Conservation (phyloP, 53 echinoderm and acorn worm species). For the Glandiceps talaboti region DNA sequence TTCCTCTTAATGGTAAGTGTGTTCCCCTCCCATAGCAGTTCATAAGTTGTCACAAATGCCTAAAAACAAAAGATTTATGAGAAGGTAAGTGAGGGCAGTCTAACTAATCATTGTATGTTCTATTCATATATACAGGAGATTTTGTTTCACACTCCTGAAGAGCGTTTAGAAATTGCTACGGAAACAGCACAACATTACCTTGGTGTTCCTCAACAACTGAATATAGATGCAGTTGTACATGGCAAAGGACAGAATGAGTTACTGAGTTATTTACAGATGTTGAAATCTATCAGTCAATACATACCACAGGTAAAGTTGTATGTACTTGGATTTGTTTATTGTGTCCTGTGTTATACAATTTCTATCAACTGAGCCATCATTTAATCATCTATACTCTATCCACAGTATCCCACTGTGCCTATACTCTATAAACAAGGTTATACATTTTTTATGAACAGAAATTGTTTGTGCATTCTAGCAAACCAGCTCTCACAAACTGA, state of each 20-base stretch:
- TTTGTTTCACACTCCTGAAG: constrained; percentile 12
- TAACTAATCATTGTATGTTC: too few species aligned
- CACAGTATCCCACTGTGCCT: too few species aligned
- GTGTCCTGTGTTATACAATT: too few species aligned
- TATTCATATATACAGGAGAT: constrained; percentile 18
- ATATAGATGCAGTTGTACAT: constrained; percentile 13
- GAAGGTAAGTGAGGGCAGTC: neutral
- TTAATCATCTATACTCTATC: too few species aligned
- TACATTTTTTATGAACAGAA: too few species aligned
- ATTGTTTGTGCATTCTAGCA: too few species aligned
- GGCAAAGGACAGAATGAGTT: constrained; percentile 20
- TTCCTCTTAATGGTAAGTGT: too few species aligned
- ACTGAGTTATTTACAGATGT: constrained; percentile 16
- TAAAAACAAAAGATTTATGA: neutral
- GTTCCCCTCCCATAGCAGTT: too few species aligned
- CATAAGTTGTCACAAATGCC: neutral
- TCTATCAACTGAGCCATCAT: too few species aligned
- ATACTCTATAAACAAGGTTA: too few species aligned
- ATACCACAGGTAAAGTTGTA: constrained; percentile 16
- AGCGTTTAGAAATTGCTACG: constrained; percentile 26
- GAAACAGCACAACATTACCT: constrained; percentile 18
- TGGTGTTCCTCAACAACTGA: constrained; percentile 18
- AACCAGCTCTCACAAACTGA: too few species aligned
- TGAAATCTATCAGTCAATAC: constrained; percentile 23
- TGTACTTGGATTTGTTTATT: too few species aligned